Percentiles rank a stretch among this genome's conserved stretches.
Conservation (phyloP, 2,113 vertebrate genomes). For the Burhinus bistriatus region DNA sequence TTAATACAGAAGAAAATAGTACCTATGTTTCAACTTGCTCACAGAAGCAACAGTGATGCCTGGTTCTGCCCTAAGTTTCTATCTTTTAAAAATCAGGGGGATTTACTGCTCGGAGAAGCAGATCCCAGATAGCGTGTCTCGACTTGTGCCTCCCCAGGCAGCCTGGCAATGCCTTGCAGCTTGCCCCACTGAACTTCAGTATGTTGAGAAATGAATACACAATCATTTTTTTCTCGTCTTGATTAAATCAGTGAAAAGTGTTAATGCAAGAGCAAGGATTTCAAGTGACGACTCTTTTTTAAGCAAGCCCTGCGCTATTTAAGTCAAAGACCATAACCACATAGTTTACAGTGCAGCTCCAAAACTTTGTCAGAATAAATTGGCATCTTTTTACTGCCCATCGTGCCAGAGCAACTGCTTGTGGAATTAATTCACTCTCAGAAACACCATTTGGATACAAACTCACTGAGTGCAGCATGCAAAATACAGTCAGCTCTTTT, state of each 20-base stretch:
- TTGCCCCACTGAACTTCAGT: neutral
- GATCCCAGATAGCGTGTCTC: neutral
- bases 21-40: neutral
- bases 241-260: neutral
- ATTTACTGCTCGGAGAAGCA: neutral
- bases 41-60: neutral
- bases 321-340: neutral
- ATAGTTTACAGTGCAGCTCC: neutral
- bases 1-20: neutral
- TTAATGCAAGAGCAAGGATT: neutral
- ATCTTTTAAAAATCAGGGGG: neutral
- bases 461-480: accelerated
- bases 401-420: neutral
- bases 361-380: neutral
- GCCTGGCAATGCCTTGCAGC: neutral
- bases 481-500: neutral
- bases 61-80: neutral
- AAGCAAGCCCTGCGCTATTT: neutral
- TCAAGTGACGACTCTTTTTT: neutral
- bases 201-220: neutral
- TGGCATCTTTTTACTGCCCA: neutral
- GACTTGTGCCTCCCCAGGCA: neutral
- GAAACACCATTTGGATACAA: neutral
- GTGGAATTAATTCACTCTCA: neutral
- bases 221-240: neutral